Evolutionary conservation across 2,113 vertebrate species (phyloP).

Genomic region (Forbesichthys agassizii): DNA sequence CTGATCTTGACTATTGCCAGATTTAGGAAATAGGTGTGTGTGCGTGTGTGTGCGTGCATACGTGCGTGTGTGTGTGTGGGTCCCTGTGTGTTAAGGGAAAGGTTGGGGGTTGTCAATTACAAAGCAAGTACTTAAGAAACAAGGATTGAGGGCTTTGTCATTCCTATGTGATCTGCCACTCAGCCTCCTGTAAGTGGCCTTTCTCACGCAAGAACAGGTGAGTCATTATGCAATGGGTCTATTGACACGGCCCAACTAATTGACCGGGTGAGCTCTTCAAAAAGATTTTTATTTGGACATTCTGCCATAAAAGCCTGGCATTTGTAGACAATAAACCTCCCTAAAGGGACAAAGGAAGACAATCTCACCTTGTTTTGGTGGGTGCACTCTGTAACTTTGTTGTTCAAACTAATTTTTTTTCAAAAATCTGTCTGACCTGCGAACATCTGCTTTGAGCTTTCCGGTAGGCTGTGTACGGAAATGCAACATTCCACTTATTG

Average conservation of each 20-base stretch:
- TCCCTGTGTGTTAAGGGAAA: not conserved
- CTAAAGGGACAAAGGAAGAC: conserved; percentile 55
- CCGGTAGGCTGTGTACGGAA: conserved; percentile 8
- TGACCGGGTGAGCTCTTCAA: conserved; percentile 69
- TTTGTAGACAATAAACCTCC: conserved; percentile 69
- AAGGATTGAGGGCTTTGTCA: conserved; percentile 63
- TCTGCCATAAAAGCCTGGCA: conserved; percentile 64
- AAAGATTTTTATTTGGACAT: conserved; percentile 73
- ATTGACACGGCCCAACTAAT: conserved; percentile 72
- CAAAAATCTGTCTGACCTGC: conserved; percentile 1
- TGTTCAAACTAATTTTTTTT: not conserved
- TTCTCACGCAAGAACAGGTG: conserved; percentile 74
- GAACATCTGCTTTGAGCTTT: not conserved
- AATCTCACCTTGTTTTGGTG: conserved; percentile 40
- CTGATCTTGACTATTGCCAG: conserved; percentile 10
- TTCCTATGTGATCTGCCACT: conserved; percentile 65
- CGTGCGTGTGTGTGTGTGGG: not conserved
- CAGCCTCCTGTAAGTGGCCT: conserved; percentile 58
- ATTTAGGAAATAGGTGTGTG: conserved; percentile 15
- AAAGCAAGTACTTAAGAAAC: conserved; percentile 52
- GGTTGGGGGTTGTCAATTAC: conserved; percentile 40
- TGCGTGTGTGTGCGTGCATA: not conserved
- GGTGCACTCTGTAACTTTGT: conserved; percentile 24
- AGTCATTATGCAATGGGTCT: conserved; percentile 66
- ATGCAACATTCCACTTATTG: not conserved